A percentile compares a stretch with the other conserved stretches of the same genome.
Conservation (phyloP, 92 coral and sea anemone species). For the Bergia puertoricense region DNA sequence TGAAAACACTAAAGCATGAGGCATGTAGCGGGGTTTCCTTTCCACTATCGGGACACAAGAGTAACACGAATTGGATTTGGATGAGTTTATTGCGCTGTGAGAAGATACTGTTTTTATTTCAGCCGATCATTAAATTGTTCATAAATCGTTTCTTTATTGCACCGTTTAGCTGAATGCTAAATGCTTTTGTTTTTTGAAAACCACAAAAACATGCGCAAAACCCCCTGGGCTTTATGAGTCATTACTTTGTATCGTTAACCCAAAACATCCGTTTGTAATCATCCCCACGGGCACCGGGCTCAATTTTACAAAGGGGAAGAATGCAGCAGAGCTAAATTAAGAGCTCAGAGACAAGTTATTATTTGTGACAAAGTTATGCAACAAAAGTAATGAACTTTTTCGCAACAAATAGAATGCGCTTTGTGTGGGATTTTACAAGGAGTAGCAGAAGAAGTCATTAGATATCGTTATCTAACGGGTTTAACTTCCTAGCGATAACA, state of each 20-base stretch:
- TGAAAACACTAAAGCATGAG: too few relatives aligned
- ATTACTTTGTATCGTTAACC: not conserved
- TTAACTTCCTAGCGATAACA: not conserved
- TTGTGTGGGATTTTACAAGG: too few relatives aligned
- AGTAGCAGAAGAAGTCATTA: not conserved
- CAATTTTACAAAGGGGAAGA: not conserved
- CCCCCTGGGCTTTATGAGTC: not conserved
- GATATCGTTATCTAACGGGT: not conserved
- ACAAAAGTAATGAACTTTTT: too few relatives aligned
- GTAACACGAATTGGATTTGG: not conserved
- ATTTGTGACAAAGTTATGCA: too few relatives aligned
- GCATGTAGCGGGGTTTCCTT: too few relatives aligned
- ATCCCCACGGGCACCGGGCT: not conserved
- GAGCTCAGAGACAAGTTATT: not conserved
- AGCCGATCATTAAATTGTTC: not conserved
- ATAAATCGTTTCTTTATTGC: conserved; percentile 14
- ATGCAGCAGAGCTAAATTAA: not conserved
- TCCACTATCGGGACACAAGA: not conserved
- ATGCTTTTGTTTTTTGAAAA: conserved; percentile 13
- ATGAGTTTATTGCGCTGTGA: too few relatives aligned
- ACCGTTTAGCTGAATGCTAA: conserved; percentile 5
- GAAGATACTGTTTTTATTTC: not conserved
- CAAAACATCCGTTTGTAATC: conserved; percentile 11
- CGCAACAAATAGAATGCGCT: not conserved
- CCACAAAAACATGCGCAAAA: not conserved